phyloP scores from a whole-genome alignment of 2,888 invertebrate genomes.

The Alloscopus bannaensis region DNA sequence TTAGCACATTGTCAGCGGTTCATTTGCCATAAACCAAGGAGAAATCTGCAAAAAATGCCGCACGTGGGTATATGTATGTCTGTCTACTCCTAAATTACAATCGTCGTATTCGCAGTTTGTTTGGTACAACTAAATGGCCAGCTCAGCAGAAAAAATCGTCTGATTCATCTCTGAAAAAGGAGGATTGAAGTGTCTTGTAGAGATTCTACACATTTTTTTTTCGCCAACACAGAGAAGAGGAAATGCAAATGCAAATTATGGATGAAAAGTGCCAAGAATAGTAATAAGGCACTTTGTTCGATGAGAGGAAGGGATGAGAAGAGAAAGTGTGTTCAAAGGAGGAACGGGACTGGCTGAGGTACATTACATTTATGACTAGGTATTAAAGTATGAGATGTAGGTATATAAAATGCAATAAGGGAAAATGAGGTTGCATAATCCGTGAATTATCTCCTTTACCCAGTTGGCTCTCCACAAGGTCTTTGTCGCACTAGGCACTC shows the following conservation, averaged over 20 bases:
- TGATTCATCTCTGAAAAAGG: not conserved
- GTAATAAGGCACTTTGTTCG: conserved; percentile 45
- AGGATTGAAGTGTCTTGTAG: not conserved
- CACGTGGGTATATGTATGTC: too few relatives aligned
- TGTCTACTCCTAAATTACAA: not conserved
- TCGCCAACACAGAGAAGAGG: conserved; percentile 47
- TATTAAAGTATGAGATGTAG: conserved; percentile 20
- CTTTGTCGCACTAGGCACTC: conserved; percentile 46
- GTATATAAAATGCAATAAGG: conserved; percentile 50
- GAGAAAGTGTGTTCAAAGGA: too few relatives aligned
- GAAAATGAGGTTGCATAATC: conserved; percentile 62
- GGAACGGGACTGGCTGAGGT: too few relatives aligned
- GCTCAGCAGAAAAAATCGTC: conserved; percentile 16
- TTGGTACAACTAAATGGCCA: not conserved
- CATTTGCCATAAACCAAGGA: not conserved
- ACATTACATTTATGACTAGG: conserved; percentile 20
- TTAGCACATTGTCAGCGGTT: not conserved
- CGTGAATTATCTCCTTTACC: conserved; percentile 59
- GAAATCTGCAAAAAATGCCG: not conserved
- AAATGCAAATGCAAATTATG: conserved; percentile 58
- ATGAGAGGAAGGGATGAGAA: not conserved
- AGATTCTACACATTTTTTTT: conserved; percentile 39
- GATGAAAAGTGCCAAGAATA: conserved; percentile 58
- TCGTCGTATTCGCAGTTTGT: too few relatives aligned
- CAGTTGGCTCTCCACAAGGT: conserved; percentile 59